Evolutionary conservation across 2,888 invertebrate genomes (phyloP).

Genomic region (Micoletzkya japonica): DNA sequence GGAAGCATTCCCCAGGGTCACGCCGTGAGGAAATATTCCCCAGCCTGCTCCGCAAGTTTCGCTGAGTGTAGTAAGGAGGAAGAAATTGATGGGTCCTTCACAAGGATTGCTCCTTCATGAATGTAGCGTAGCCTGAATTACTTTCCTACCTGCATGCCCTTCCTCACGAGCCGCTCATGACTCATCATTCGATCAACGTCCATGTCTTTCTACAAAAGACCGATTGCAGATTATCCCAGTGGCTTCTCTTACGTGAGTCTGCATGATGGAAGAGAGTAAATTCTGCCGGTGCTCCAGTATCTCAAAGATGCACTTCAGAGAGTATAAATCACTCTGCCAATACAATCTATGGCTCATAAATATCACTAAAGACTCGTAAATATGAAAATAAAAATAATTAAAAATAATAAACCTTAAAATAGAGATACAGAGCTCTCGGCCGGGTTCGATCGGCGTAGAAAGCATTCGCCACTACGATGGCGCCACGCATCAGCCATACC

Average conservation of each 20-base stretch:
- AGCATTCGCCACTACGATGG: conserved; percentile 6
- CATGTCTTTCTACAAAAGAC: conserved; percentile 5
- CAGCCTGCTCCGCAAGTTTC: no score
- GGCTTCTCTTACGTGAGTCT: not conserved
- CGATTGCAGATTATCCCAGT: not conserved
- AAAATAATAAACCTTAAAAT: not conserved
- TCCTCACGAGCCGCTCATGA: conserved; percentile 18
- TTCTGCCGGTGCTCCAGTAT: conserved; percentile 23
- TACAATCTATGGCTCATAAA: not conserved
- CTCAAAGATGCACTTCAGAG: not conserved
- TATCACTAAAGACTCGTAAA: not conserved
- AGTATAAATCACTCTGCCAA: no score
- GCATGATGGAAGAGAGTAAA: conserved; percentile 13
- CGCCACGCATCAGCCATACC: conserved; percentile 23
- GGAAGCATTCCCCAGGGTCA: no score
- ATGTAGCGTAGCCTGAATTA: not conserved
- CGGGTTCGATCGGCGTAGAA: conserved; percentile 6
- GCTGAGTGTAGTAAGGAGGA: no score
- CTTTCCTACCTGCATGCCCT: conserved; percentile 22
- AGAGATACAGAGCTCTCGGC: conserved; percentile 22
- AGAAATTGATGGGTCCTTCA: no score
- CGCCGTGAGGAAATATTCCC: no score
- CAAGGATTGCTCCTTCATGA: no score
- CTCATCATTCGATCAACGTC: conserved; percentile 2
- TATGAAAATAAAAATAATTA: not conserved